Conservation (phyloP, 2,797 vertebrate genomes). For the Trichosurus vulpecula region DNA sequence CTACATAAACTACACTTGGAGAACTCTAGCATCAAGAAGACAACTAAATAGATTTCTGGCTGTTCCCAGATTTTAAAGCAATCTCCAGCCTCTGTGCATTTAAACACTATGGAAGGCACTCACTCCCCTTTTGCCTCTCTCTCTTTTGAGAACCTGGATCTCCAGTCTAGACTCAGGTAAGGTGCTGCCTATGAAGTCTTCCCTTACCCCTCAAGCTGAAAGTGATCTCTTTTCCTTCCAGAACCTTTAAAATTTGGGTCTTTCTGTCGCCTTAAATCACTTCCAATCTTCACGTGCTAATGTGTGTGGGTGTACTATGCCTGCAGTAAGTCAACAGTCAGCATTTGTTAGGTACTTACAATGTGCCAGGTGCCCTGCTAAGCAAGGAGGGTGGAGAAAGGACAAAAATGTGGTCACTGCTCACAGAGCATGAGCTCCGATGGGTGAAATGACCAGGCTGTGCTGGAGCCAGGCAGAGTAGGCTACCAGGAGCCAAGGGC, state of each 20-base stretch:
- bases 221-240: not conserved
- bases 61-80: not conserved
- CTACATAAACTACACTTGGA: not conserved
- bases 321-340: too few species aligned
- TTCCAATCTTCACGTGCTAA: not conserved
- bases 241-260: not conserved
- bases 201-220: not conserved
- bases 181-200: too few species aligned
- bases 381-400: not conserved
- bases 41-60: not conserved
- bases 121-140: not conserved
- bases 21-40: not conserved
- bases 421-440: fast-evolving
- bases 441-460: not conserved
- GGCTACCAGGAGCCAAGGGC: too few species aligned
- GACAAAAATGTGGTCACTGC: not conserved
- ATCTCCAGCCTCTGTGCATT: too few species aligned
- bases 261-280: not conserved
- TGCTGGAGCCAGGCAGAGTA: not conserved
- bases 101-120: too few species aligned
- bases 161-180: not conserved
- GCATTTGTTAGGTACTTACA: not conserved
- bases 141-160: not conserved
- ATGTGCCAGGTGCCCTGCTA: not conserved
- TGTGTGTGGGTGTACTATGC: too few species aligned